phyloP scores from a whole-genome alignment of 2,888 invertebrate genomes.

The Heliconius charithonia region DNA sequence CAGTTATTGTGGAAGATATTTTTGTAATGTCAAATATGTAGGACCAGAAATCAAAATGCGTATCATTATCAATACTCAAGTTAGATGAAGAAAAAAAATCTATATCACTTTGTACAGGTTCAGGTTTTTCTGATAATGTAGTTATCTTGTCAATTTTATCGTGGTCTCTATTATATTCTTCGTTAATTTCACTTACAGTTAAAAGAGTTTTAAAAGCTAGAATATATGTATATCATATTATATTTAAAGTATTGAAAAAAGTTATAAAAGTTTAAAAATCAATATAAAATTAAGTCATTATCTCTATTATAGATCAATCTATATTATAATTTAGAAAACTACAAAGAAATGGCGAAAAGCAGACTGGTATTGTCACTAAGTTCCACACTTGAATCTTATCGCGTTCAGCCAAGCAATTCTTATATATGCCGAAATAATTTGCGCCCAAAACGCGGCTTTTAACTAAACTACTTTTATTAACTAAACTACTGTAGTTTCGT shows the following conservation, averaged over 20 bases:
- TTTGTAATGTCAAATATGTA: constrained; percentile 60
- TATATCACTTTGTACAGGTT: background rate
- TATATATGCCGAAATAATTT: background rate
- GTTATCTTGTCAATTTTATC: background rate
- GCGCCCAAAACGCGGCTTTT: too few relatives aligned
- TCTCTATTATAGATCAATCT: too few relatives aligned
- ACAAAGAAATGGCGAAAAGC: background rate
- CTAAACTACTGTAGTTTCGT: too few relatives aligned
- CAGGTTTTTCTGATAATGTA: background rate
- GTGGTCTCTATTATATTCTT: background rate
- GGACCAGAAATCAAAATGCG: constrained; percentile 66
- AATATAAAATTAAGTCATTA: too few relatives aligned
- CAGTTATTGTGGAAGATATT: constrained; percentile 51
- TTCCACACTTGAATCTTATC: background rate
- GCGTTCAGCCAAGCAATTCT: background rate
- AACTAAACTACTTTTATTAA: too few relatives aligned
- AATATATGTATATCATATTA: background rate
- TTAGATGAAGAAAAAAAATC: constrained; percentile 1
- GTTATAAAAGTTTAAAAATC: too few relatives aligned
- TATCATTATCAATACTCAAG: constrained; percentile 52
- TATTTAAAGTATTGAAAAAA: background rate
- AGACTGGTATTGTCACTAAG: background rate
- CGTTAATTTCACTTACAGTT: background rate
- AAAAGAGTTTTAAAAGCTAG: constrained; percentile 2
- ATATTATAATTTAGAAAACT: too few relatives aligned